These are phyloP conservation scores for Epiblema foenella DNA, from an alignment of 2,888 invertebrate species.

Conservation along the genomic window DNA sequence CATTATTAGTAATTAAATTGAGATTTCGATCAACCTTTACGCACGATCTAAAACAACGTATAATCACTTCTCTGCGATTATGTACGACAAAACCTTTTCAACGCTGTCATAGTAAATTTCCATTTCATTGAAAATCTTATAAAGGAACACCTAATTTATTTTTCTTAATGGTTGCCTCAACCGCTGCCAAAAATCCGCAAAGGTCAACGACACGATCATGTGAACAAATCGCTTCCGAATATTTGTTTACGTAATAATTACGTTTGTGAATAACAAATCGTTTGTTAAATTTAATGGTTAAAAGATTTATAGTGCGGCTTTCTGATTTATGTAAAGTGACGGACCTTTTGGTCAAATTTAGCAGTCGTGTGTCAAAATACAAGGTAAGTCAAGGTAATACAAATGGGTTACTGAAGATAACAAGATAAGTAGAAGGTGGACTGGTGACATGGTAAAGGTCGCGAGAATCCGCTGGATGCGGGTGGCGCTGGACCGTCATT, in stretches of 20 bases:
- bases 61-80: neutral
- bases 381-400: neutral
- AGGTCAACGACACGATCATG: conserved; percentile 36
- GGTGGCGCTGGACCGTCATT: too few relatives aligned
- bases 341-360: neutral
- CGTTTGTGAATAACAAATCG: conserved; percentile 24
- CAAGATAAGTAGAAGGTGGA: too few relatives aligned
- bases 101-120: conserved; percentile 10
- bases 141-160: conserved; percentile 9
- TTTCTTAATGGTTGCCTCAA: conserved; percentile 22
- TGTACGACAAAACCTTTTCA: neutral
- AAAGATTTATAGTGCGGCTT: conserved; percentile 4
- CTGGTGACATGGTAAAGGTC: too few relatives aligned
- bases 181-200: conserved; percentile 34
- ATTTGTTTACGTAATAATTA: conserved; percentile 27
- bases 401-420: neutral
- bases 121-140: conserved; percentile 8
- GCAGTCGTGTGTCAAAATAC: neutral
- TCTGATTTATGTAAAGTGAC: neutral
- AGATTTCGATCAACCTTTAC: too few relatives aligned
- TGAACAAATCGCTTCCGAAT: conserved; percentile 38
- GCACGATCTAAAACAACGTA: too few relatives aligned
- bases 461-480: too few relatives aligned
- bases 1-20: too few relatives aligned
- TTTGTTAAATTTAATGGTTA: neutral